phyloP scores from a whole-genome alignment of 2,113 vertebrate genomes.

The Mobula hypostoma region DNA sequence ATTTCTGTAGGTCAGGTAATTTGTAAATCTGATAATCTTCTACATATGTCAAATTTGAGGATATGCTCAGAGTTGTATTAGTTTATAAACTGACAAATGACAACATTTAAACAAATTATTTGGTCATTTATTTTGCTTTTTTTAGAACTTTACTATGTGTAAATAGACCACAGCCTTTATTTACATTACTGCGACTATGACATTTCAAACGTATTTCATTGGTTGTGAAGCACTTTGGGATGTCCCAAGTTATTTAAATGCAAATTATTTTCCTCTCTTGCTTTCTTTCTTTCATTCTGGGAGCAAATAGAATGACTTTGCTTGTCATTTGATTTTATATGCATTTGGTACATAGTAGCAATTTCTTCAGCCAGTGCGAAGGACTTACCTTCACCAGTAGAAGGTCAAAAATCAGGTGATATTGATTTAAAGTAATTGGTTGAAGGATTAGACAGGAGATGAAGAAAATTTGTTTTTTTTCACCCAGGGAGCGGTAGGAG shows the following conservation, averaged over 20 bases:
- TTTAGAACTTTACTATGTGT: neutral
- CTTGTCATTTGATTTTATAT: neutral
- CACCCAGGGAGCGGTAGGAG: too few species aligned
- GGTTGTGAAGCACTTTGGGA: neutral
- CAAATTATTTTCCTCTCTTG: neutral
- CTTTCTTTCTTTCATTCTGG: neutral
- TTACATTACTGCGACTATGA: neutral
- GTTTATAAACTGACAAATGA: neutral
- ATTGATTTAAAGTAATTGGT: too few species aligned
- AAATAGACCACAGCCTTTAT: neutral
- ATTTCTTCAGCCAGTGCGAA: neutral
- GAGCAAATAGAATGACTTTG: neutral
- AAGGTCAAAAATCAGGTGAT: too few species aligned
- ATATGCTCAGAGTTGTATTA: neutral
- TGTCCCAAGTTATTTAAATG: neutral
- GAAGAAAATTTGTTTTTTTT: too few species aligned
- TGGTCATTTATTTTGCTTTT: neutral
- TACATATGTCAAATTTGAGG: neutral
- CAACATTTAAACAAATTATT: neutral
- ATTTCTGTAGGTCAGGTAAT: too few species aligned
- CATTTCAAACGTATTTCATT: neutral
- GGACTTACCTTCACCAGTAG: too few species aligned
- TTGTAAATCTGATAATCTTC: too few species aligned
- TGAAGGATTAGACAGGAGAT: too few species aligned
- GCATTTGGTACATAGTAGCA: neutral